Percentiles rank a stretch among this genome's conserved stretches.
Conservation (phyloP, 2,888 invertebrate species). For the Diaprepes abbreviatus region DNA sequence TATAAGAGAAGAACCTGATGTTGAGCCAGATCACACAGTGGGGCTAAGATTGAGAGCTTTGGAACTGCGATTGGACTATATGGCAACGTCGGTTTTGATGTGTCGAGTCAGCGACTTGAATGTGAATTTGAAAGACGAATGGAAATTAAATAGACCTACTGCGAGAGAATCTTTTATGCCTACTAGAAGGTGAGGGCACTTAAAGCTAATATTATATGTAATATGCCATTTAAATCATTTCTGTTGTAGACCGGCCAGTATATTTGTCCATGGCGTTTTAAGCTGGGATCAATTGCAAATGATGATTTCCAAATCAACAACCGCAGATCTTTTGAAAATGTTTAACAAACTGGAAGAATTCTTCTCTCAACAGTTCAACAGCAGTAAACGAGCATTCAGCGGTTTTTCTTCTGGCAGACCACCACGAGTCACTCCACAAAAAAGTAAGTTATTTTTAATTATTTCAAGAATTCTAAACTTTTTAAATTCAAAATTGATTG, state of each 20-base stretch:
- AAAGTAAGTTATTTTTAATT: constrained; percentile 55
- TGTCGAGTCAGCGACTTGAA: constrained; percentile 87
- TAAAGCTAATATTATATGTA: too few relatives aligned
- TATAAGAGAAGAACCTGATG: constrained; percentile 90
- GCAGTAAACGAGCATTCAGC: constrained; percentile 89
- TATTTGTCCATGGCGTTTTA: constrained; percentile 81
- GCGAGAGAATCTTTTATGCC: constrained; percentile 72
- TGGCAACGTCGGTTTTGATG: constrained; percentile 97
- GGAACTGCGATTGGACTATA: constrained; percentile 95
- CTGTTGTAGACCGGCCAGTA: constrained; percentile 70
- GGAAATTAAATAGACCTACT: constrained; percentile 76
- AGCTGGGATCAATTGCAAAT: constrained; percentile 97
- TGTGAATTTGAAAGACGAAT: constrained; percentile 88
- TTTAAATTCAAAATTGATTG: too few relatives aligned
- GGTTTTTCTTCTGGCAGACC: constrained; percentile 62
- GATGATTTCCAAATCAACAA: constrained; percentile 97
- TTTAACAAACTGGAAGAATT: constrained; percentile 97
- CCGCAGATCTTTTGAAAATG: constrained; percentile 97
- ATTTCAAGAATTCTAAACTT: too few relatives aligned
- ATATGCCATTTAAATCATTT: too few relatives aligned
- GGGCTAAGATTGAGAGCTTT: constrained; percentile 86
- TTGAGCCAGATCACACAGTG: constrained; percentile 84
- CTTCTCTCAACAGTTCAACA: constrained; percentile 97
- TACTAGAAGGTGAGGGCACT: constrained; percentile 77
- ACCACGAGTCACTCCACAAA: constrained; percentile 61